These are phyloP conservation scores for Dryococelus australis DNA, from an alignment of 2,888 invertebrate species.

Conservation along the genomic window DNA sequence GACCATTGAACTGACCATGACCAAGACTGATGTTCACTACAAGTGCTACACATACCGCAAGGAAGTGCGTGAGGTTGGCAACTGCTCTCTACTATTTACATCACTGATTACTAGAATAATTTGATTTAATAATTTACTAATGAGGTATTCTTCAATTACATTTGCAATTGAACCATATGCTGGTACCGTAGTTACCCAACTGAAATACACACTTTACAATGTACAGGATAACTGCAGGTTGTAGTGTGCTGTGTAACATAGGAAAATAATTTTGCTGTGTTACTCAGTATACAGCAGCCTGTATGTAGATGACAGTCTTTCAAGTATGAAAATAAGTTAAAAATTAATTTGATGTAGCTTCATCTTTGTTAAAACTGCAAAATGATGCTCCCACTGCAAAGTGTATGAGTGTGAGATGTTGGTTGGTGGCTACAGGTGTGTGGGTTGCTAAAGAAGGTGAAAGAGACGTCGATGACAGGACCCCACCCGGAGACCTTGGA, in stretches of 20 bases:
- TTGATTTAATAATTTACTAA: not conserved
- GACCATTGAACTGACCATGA: constrained; percentile 90
- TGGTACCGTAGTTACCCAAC: too few relatives aligned
- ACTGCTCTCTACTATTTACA: not conserved
- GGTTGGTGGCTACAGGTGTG: constrained; percentile 53
- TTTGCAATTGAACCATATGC: too few relatives aligned
- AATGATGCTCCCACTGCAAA: too few relatives aligned
- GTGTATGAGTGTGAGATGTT: not conserved
- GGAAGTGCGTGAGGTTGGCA: constrained; percentile 65
- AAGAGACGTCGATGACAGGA: constrained; percentile 66
- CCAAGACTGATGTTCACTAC: constrained; percentile 90
- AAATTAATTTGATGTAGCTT: too few relatives aligned
- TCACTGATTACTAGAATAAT: not conserved
- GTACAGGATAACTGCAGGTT: too few relatives aligned
- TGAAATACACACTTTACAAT: too few relatives aligned
- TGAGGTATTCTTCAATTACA: not conserved
- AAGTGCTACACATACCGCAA: constrained; percentile 92
- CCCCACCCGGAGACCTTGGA: constrained; percentile 74
- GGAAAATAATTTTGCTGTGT: too few relatives aligned
- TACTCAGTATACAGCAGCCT: too few relatives aligned
- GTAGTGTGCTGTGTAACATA: too few relatives aligned
- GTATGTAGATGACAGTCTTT: too few relatives aligned
- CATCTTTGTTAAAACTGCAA: too few relatives aligned
- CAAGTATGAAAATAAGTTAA: too few relatives aligned
- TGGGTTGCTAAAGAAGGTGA: constrained; percentile 73